Base-by-base conservation (phyloP, 2,113 vertebrate genomes). In the Microcebus ravelobensis region DNA sequence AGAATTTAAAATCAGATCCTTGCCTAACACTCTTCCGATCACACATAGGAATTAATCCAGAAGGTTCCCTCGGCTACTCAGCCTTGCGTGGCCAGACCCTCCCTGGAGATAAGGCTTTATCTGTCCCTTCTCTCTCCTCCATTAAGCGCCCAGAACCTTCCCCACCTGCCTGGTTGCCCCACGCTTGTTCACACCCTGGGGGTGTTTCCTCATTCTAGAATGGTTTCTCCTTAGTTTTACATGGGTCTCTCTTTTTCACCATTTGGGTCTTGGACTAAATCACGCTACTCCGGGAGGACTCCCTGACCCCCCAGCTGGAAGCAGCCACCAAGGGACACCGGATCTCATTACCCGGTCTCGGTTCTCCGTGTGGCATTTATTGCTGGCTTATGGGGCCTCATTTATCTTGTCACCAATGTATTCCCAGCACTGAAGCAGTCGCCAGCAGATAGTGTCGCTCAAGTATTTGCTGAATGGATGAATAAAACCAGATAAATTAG, bases 271-370 rank as follows among this genome's bases (percentile, higher is more conserved):
- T 6, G 11, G 6, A 31, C 27, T 29, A 55, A 59, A n/a, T 68
- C 42, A 39, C 27, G 12, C 12, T 29, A 12, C 21, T 88, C 55
- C 0, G 12, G 20, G 52, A n/a, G n/a, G 45, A n/a, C 27, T 57
- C 25, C 8, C 36, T 18, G 31, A 31, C 39, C 18, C 0, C 11
- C 9, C 42, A 4, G 0, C 42, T 42, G 79, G 29, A 48, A 65
- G 45, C n/a, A 20, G 25, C 39, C 57, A 27, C 8, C 39, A 27
- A 48, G 59, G 0, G 1, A 39, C 12, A 17, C 18, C 0, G 0
- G 5, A 7, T 76, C 48, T 76, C 7, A 4, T 57, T 11, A 29
- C 86, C 5, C n/a, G 29, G 45, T 27, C 77, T 55, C 57, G 2
- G 17, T 68, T 67, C 61, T 52, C 3, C 3, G 42, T 2, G 1